Base-by-base conservation (phyloP, 2,113 vertebrate genomes). In the Dendropsophus ebraccatus region DNA sequence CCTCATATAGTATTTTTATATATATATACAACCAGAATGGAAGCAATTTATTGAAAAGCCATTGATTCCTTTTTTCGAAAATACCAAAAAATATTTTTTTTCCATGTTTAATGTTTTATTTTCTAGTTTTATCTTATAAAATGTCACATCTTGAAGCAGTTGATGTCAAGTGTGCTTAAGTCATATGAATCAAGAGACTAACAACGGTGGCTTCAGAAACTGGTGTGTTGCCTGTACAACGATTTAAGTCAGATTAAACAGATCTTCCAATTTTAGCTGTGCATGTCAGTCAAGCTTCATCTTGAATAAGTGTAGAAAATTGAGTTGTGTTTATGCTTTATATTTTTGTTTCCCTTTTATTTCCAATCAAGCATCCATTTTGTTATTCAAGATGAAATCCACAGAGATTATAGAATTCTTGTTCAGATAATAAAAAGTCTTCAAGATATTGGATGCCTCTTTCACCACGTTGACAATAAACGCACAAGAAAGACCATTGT, bases 11-110 rank as follows among this genome's bases (percentile, higher is more conserved):
- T 94, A 93, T 89, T 91, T 84, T 87, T 87, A 90, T 88, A 84
- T 92, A n/a, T 90, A 94, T 94, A 93, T 93, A 92, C 92, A 95
- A 96, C 95, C 95, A 93, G 93, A 95, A 96, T 94, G 97, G 96
- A 97, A 97, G 97, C 97, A 96, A 95, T 96, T 96, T 95, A 95
- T 97, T 97, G 96, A 97, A 98, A 99, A 99, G 97, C 97, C 96
- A 96, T 97, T 97, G 65, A 62, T 95, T 95, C 89, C 92, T 90
- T 95, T 96, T 98, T 85, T 85, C 47, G 97, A 99, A 99, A 99
- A 99, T 99, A 98, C 97, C 96, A 98, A 99, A 97, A 99, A 99
- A 99, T 97, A 95, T 94, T 97, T 94, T 41, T n/a, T 88, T 93
- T 93, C 94, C 96, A 88, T 92, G 93, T 94, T 95, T 91, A 91